Evolutionary conservation across 1,140 invertebrate species (phyloP), one percentile per base, ranked within the genome.

Genomic region (Conus ventricosus): DNA sequence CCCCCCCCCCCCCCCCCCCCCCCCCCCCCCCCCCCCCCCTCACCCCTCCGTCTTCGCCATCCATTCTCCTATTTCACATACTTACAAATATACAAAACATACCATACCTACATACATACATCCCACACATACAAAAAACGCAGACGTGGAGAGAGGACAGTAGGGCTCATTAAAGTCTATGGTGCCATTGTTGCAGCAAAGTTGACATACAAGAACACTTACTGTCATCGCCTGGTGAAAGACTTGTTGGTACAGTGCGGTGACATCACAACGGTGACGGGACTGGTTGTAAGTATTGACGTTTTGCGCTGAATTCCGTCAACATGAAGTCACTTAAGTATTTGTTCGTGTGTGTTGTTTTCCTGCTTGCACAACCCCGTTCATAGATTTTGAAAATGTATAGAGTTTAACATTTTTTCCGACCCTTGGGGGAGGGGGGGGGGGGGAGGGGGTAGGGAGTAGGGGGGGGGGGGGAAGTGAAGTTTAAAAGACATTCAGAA

Each of bases 241-340:
- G 95, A 96, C 90, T 95, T 96, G 91, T 93, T 95, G 55, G 90
- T 95, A 54, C 95, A 96, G 90, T 95, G 95, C 88, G 95, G 95
- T 85, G 95, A 96, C 88, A 93, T 95, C 89, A 95, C 94, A 17
- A 91, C 90, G 92, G 94, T 60, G 95, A 96, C 88, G 95, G 95
- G 82, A 95, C 95, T n/a, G 95, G 95, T 87, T 93, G 95, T 93
- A 87, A 87, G 92, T 92, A 55, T 25, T 39, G 67, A 71, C 67
- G 20, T 23, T 27, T 53, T 80, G 25, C 10, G 20, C 10, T 82
- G 17, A 63, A 63, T 20, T 63, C 10, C 60, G 60, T 63, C 60
- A 63, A 13, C 60, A 63, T 63, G 60, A 63, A 1, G 60, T 63
- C 60, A 63, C 17, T 63, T 6, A 23, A 2, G 67, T 71, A 1